These are phyloP conservation scores for Hyposoter dolosus DNA, from an alignment of 2,888 invertebrate species.

Conservation along the genomic window DNA sequence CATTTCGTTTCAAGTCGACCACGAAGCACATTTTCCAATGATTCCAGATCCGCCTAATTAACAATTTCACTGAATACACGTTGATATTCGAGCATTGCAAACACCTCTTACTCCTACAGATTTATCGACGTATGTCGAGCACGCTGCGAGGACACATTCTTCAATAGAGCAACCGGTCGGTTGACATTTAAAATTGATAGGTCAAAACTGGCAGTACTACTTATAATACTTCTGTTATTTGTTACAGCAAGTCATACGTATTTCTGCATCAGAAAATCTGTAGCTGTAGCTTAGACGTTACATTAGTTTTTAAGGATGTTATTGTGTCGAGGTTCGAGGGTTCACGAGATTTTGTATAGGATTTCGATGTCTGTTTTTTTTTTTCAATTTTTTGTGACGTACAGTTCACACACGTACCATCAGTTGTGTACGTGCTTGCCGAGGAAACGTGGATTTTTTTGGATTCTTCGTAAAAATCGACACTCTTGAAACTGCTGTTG, in stretches of 20 bases:
- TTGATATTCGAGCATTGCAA: neutral
- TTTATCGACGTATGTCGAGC: neutral
- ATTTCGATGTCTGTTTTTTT: no score
- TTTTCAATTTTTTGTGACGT: no score
- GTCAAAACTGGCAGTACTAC: slow-evolving; percentile 44
- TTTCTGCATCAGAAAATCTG: slow-evolving; percentile 10
- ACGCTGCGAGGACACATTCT: slow-evolving; percentile 22
- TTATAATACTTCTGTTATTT: neutral
- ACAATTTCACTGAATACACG: neutral
- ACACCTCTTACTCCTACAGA: neutral
- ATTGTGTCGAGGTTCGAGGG: no score
- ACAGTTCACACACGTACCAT: no score
- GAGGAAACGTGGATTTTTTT: no score
- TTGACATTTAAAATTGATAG: slow-evolving; percentile 68
- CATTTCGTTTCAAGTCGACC: neutral
- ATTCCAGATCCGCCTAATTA: neutral
- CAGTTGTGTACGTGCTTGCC: no score
- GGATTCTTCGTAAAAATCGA: no score
- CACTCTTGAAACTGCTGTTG: no score
- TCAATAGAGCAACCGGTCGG: slow-evolving; percentile 29
- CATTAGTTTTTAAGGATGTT: neutral
- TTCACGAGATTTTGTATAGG: no score
- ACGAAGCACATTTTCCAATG: neutral
- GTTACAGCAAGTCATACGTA: slow-evolving; percentile 24
- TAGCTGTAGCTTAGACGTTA: neutral